A percentile compares a stretch with the other conserved stretches of the same genome.
These are phyloP conservation scores for Drosophila ogumai DNA, from an alignment of 1,140 invertebrate species.

Conservation along the genomic window DNA sequence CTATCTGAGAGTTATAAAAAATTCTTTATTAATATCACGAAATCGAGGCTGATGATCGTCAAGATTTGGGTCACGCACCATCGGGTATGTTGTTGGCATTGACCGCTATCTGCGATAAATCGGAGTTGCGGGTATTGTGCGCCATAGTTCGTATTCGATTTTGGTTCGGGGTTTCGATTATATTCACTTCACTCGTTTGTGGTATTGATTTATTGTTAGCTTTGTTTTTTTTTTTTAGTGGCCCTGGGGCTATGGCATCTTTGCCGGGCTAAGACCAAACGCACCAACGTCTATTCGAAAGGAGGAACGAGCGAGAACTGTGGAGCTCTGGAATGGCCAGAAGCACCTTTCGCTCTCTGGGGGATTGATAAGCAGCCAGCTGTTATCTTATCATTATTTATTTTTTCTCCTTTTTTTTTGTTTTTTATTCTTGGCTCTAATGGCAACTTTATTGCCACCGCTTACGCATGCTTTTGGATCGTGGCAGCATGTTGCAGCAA, in stretches of 20 bases:
- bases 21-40: neutral
- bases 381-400: constrained; percentile 63
- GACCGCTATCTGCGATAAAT: constrained; percentile 76
- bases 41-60: neutral
- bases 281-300: constrained; percentile 62
- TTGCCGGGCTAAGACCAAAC: constrained; percentile 23
- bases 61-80: constrained; percentile 52
- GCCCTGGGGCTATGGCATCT: constrained; percentile 48
- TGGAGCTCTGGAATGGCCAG: constrained; percentile 15
- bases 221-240: constrained; percentile 2
- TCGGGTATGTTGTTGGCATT: constrained; percentile 80
- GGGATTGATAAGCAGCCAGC: constrained; percentile 44
- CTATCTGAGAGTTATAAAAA: constrained; percentile 75
- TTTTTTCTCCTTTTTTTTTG: constrained; percentile 8
- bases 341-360: neutral
- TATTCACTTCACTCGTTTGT: constrained; percentile 28
- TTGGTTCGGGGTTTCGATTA: constrained; percentile 30
- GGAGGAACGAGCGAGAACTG: constrained; percentile 48
- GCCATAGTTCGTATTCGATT: constrained; percentile 61
- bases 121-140: constrained; percentile 66
- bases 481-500: constrained; percentile 32
- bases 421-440: constrained; percentile 1
- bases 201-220: constrained; percentile 25
- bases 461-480: constrained; percentile 28
- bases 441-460: constrained; percentile 47